Conservation (phyloP, 2,888 invertebrate genomes). For the Cantharis rustica region DNA sequence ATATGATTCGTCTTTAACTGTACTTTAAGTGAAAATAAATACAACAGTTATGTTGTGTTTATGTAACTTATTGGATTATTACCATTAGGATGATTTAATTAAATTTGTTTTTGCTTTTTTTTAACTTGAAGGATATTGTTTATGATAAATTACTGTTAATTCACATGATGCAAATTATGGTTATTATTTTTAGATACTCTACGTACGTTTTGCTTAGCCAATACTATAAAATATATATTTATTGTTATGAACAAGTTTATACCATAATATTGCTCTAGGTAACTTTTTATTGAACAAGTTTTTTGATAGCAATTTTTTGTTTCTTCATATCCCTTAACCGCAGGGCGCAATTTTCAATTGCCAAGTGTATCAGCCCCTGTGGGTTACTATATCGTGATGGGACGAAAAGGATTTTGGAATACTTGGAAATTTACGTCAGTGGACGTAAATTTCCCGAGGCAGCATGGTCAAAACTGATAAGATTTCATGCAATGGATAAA, state of each 20-base stretch:
- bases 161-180: background rate
- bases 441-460: too few species aligned
- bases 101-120: background rate
- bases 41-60: background rate
- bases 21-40: background rate
- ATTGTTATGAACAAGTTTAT: background rate
- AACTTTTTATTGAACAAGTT: background rate
- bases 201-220: background rate
- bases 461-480: too few species aligned
- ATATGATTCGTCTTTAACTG: background rate
- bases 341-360: background rate
- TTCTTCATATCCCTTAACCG: background rate
- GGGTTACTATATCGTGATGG: background rate
- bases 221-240: background rate
- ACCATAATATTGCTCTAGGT: background rate
- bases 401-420: background rate
- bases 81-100: background rate
- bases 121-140: background rate
- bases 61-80: background rate
- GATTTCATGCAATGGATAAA: too few species aligned
- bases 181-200: background rate
- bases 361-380: background rate
- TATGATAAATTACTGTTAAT: background rate
- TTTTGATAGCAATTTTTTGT: background rate
- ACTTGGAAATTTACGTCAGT: background rate